Percentiles rank a stretch among this genome's conserved stretches.
phyloP scores from a whole-genome alignment of 2,888 invertebrate genomes.

The Sinelater perroti region DNA sequence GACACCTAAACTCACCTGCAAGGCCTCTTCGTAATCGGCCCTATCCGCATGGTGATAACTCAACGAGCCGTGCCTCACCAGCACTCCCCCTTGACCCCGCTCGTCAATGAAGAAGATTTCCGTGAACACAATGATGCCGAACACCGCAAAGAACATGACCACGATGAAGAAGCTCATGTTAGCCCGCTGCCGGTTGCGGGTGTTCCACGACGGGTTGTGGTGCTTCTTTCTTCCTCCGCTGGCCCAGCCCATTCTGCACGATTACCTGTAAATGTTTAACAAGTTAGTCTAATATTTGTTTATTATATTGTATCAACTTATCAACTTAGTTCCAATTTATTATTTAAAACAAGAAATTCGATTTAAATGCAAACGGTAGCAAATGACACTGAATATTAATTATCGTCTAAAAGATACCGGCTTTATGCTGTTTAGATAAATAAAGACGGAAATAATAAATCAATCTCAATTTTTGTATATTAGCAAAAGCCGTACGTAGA shows the following conservation, averaged over 20 bases:
- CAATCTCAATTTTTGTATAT: too few relatives aligned
- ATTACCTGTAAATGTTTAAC: constrained; percentile 17
- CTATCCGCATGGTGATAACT: constrained; percentile 63
- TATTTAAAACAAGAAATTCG: too few relatives aligned
- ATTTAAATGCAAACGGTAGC: too few relatives aligned
- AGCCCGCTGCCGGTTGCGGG: constrained; percentile 77
- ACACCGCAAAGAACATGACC: constrained; percentile 89
- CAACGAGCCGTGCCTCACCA: constrained; percentile 65
- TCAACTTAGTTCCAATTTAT: too few relatives aligned
- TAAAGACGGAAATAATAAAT: too few relatives aligned
- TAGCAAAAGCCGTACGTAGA: too few relatives aligned
- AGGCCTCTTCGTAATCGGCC: constrained; percentile 77
- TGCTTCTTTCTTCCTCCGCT: constrained; percentile 54
- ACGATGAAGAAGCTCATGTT: constrained; percentile 91
- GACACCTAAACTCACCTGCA: constrained; percentile 57
- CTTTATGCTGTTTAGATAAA: too few relatives aligned
- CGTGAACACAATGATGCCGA: constrained; percentile 86
- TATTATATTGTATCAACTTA: too few relatives aligned
- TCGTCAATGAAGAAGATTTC: constrained; percentile 80
- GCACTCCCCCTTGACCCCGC: constrained; percentile 64
- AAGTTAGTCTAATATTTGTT: too few relatives aligned
- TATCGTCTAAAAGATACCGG: too few relatives aligned
- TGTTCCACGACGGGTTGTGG: constrained; percentile 43
- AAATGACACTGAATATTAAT: too few relatives aligned
- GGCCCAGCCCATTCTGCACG: constrained; percentile 51